These are phyloP conservation scores for Rattus norvegicus DNA, from an alignment of 2,113 vertebrate genomes.

Conservation along the genomic window DNA sequence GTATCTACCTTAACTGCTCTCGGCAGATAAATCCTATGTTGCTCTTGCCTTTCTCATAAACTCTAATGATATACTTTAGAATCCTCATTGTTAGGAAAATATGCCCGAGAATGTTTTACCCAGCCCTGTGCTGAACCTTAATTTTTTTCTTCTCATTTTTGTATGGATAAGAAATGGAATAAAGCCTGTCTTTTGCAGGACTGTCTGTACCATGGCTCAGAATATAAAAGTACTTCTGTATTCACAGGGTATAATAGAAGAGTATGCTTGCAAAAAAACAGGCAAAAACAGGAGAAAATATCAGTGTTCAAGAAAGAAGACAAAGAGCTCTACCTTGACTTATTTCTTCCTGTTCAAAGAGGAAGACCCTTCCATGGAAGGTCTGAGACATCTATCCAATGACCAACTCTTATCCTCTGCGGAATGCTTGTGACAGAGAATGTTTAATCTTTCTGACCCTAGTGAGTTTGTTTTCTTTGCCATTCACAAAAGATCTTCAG, in stretches of 20 bases:
- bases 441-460: background rate
- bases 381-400: background rate
- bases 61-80: constrained; percentile 8
- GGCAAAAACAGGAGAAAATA: background rate
- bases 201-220: constrained; percentile 14
- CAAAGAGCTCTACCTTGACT: background rate
- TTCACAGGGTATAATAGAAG: background rate
- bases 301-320: background rate
- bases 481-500: background rate
- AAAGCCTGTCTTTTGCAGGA: constrained; percentile 5
- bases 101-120: constrained; percentile 38
- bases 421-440: background rate
- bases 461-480: background rate
- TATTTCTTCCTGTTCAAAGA: background rate
- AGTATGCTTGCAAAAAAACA: background rate
- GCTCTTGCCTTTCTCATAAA: background rate
- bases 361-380: background rate
- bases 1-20: background rate
- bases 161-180: constrained; percentile 33
- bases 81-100: constrained; percentile 34
- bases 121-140: background rate
- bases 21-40: background rate
- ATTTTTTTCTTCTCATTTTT: constrained; percentile 35
- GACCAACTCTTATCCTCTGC: background rate
- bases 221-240: constrained; percentile 44